phyloP scores from a whole-genome alignment of 2,113 vertebrate species.

The Progne subis region DNA sequence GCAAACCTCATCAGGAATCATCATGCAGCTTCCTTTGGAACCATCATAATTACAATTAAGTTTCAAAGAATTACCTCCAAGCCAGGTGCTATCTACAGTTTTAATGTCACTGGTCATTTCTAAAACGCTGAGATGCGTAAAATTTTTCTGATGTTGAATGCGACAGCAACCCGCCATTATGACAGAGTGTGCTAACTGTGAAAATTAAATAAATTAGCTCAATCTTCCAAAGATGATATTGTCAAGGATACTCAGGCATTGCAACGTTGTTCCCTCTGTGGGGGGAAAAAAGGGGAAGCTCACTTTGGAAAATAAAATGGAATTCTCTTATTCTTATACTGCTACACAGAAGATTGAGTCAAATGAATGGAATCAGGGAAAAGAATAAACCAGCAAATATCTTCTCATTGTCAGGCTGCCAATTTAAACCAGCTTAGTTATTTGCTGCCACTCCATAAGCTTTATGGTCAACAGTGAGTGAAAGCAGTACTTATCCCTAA shows the following conservation, averaged over 20 bases:
- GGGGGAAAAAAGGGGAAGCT: not conserved
- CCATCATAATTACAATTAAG: not conserved
- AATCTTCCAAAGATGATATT: conserved; percentile 33
- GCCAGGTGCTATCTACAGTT: not conserved
- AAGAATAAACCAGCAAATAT: not conserved
- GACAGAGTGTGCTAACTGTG: conserved; percentile 63
- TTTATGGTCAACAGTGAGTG: not conserved
- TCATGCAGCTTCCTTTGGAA: not conserved
- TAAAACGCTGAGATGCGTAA: conserved; percentile 28
- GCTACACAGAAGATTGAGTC: not conserved
- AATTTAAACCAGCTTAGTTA: not conserved
- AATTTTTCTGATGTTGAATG: conserved; percentile 67
- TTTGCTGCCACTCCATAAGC: not conserved
- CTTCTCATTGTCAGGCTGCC: not conserved
- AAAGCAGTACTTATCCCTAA: not conserved
- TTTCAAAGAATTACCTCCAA: not conserved
- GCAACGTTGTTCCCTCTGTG: not conserved
- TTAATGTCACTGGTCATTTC: conserved; percentile 17
- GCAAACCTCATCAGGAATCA: not conserved
- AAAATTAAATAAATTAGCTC: conserved; percentile 79
- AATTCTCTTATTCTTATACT: not conserved
- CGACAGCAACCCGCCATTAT: not conserved
- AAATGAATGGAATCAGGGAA: not conserved
- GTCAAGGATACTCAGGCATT: not conserved
- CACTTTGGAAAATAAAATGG: not conserved